Conservation (phyloP, 2,113 vertebrate species). For the Paralichthys olivaceus region DNA sequence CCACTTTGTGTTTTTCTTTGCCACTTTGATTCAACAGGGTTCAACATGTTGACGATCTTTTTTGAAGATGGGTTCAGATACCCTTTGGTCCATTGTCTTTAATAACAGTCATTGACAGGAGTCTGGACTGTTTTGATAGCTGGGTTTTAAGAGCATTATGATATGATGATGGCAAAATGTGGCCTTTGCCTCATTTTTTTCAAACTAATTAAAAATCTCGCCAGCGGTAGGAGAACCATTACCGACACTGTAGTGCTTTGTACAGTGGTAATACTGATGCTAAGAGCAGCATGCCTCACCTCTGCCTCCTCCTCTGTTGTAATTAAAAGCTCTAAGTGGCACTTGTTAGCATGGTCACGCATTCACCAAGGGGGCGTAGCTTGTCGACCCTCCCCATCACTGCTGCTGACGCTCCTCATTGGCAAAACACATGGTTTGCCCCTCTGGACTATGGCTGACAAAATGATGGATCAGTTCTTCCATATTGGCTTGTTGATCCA, state of each 20-base stretch:
- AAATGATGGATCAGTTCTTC: conserved; percentile 91
- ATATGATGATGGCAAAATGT: conserved; percentile 55
- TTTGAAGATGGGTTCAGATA: conserved; percentile 60
- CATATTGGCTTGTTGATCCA: conserved; percentile 91
- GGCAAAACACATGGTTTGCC: conserved; percentile 78
- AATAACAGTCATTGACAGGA: conserved; percentile 59
- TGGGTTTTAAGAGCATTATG: conserved; percentile 43
- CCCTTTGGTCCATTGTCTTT: conserved; percentile 57
- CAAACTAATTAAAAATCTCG: conserved; percentile 33
- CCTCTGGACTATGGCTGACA: conserved; percentile 86
- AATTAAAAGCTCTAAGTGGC: conserved; percentile 69
- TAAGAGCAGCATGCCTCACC: conserved; percentile 28
- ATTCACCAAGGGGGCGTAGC: conserved; percentile 68
- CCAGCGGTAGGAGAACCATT: conserved; percentile 34
- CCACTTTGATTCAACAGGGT: conserved; percentile 61
- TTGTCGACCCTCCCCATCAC: conserved; percentile 46
- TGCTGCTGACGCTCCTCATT: conserved; percentile 82
- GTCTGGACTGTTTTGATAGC: conserved; percentile 47
- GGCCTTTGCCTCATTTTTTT: conserved; percentile 56
- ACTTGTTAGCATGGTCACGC: conserved; percentile 81
- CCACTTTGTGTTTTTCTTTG: conserved; percentile 68
- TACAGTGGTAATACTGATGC: background rate
- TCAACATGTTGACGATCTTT: conserved; percentile 64
- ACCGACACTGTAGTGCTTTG: conserved; percentile 27
- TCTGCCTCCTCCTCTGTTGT: conserved; percentile 47